Percentiles rank a stretch among this genome's conserved stretches.
Conservation (phyloP, 1,140 invertebrate genomes). For the Thaumatotibia leucotreta region DNA sequence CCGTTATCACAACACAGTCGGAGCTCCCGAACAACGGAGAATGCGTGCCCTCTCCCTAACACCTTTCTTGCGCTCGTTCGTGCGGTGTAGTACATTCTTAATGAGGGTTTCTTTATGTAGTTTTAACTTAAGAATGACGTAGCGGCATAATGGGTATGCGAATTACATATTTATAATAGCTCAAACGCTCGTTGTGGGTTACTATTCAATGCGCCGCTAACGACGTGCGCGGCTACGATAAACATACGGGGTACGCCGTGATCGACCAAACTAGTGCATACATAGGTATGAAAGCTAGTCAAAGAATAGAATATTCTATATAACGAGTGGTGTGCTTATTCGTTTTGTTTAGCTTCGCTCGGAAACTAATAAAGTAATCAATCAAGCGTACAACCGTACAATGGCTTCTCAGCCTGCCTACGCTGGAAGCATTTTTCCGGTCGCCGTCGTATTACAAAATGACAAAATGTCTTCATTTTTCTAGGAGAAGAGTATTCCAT, state of each 20-base stretch:
- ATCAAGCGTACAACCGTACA: conserved; percentile 2
- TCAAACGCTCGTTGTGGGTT: background rate
- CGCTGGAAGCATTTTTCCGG: conserved; percentile 2
- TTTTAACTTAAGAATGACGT: background rate
- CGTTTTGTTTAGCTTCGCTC: background rate
- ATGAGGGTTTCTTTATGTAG: background rate
- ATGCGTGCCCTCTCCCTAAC: background rate
- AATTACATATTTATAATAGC: conserved; percentile 1
- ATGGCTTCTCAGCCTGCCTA: background rate
- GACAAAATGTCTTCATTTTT: conserved; percentile 15
- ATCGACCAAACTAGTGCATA: conserved; percentile 5
- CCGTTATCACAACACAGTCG: conserved; percentile 22
- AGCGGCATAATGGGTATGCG: background rate
- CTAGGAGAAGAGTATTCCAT: conserved; percentile 23
- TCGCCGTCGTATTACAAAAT: conserved; percentile 9
- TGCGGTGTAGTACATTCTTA: background rate
- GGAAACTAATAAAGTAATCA: conserved; percentile 6
- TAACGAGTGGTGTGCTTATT: background rate
- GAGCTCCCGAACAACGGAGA: background rate
- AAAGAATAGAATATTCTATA: background rate
- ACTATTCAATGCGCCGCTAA: background rate
- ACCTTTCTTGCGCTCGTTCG: background rate
- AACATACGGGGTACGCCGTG: background rate
- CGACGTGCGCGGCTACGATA: background rate
- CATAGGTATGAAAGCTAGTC: too few relatives aligned